A percentile compares a stretch with the other conserved stretches of the same genome.
These are phyloP conservation scores for Cydia fagiglandana DNA, from an alignment of 1,140 invertebrate genomes.

Conservation along the genomic window DNA sequence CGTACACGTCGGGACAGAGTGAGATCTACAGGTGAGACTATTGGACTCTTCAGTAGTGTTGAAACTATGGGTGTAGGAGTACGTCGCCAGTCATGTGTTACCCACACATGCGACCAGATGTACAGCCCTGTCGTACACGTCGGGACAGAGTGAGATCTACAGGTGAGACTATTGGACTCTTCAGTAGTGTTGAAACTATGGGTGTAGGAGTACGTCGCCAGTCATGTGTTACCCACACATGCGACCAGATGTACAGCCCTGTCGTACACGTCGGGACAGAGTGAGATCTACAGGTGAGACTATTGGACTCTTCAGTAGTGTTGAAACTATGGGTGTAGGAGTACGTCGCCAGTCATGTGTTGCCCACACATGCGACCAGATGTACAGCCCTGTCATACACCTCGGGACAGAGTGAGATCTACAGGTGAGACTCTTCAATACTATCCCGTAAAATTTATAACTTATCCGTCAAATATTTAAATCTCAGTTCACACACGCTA, in stretches of 20 bases:
- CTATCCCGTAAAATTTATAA: too few species aligned
- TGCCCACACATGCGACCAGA: too few species aligned
- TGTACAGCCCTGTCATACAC: too few species aligned
- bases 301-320: too few species aligned
- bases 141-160: constrained; percentile 85
- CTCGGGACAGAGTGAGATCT: constrained; percentile 83
- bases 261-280: constrained; percentile 52
- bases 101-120: constrained; percentile 93
- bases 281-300: constrained; percentile 88
- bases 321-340: too few species aligned
- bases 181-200: too few species aligned
- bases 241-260: constrained; percentile 93
- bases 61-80: too few species aligned
- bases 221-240: constrained; percentile 91
- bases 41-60: too few species aligned
- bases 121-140: constrained; percentile 82
- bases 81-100: constrained; percentile 89
- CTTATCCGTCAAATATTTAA: too few species aligned
- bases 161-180: constrained; percentile 77
- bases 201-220: constrained; percentile 91
- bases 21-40: constrained; percentile 87
- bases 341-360: too few species aligned
- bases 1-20: constrained; percentile 67
- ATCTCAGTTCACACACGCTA: too few species aligned
- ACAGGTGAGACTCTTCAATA: too few species aligned